A percentile compares a stretch with the other conserved stretches of the same genome.
These are phyloP conservation scores for Thecophora atra DNA, from an alignment of 2,888 invertebrate genomes.

Conservation along the genomic window DNA sequence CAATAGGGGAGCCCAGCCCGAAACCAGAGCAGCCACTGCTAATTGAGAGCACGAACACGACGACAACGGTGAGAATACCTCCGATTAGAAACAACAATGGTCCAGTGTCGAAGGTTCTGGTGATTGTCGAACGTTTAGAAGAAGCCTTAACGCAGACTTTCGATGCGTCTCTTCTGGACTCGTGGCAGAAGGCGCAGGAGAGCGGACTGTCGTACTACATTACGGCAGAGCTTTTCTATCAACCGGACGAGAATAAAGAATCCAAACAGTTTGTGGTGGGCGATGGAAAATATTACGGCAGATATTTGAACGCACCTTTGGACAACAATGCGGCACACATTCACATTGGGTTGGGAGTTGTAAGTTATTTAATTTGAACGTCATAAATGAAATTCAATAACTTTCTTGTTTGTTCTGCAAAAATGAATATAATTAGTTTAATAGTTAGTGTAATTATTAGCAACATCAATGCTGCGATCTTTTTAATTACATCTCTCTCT, in stretches of 20 bases:
- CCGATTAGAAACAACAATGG: conserved; percentile 80
- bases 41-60: conserved; percentile 70
- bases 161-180: conserved; percentile 71
- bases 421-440: too few relatives aligned
- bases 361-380: conserved; percentile 67
- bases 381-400: too few relatives aligned
- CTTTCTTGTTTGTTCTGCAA: too few relatives aligned
- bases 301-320: conserved; percentile 80
- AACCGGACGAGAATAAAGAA: conserved; percentile 67
- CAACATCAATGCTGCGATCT: too few relatives aligned
- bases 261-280: conserved; percentile 79
- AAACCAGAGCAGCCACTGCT: conserved; percentile 76
- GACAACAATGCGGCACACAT: conserved; percentile 70
- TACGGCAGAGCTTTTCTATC: conserved; percentile 79
- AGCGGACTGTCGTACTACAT: conserved; percentile 83
- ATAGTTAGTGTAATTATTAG: too few relatives aligned
- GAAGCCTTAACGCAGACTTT: conserved; percentile 74
- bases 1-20: conserved; percentile 77
- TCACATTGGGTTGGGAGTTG: conserved; percentile 76
- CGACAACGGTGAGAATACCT: conserved; percentile 74
- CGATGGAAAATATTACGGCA: conserved; percentile 77
- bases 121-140: conserved; percentile 76
- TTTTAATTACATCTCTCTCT: too few relatives aligned
- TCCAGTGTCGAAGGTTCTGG: conserved; percentile 78
- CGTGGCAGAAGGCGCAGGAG: conserved; percentile 73